phyloP scores from a whole-genome alignment of 1,140 invertebrate genomes.

The Megathymus violae region DNA sequence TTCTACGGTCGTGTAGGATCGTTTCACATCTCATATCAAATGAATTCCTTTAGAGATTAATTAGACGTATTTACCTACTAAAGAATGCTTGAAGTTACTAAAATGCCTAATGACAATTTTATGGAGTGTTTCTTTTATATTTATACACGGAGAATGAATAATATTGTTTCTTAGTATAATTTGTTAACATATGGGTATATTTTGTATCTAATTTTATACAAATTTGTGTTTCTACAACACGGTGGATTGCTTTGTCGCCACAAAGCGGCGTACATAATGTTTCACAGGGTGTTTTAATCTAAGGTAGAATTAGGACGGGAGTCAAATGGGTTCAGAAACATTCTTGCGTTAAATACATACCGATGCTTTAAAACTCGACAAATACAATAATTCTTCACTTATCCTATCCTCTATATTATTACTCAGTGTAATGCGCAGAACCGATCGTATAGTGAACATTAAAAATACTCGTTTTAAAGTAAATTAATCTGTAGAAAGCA shows the following conservation, averaged over 20 bases:
- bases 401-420: background rate
- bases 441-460: background rate
- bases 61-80: slow-evolving; percentile 48
- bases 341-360: slow-evolving; percentile 3
- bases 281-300: slow-evolving; percentile 80
- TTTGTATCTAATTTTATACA: slow-evolving; percentile 27
- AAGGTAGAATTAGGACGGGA: slow-evolving; percentile 76
- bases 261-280: slow-evolving; percentile 49
- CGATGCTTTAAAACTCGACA: slow-evolving; percentile 1
- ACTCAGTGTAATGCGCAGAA: background rate
- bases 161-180: slow-evolving; percentile 37
- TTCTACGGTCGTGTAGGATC: slow-evolving; percentile 26
- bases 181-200: slow-evolving; percentile 33
- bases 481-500: background rate
- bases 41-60: slow-evolving; percentile 54
- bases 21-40: slow-evolving; percentile 64
- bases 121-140: slow-evolving; percentile 35
- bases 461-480: background rate
- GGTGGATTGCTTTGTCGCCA: slow-evolving; percentile 37
- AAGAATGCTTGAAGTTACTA: slow-evolving; percentile 44
- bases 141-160: slow-evolving; percentile 17
- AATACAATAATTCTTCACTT: background rate
- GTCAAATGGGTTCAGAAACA: slow-evolving; percentile 39
- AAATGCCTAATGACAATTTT: slow-evolving; percentile 37
- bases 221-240: slow-evolving; percentile 35